Evolutionary conservation across 2,113 vertebrate genomes (phyloP), one percentile per base, ranked within the genome.

Genomic region (Melanotaenia duboulayi): DNA sequence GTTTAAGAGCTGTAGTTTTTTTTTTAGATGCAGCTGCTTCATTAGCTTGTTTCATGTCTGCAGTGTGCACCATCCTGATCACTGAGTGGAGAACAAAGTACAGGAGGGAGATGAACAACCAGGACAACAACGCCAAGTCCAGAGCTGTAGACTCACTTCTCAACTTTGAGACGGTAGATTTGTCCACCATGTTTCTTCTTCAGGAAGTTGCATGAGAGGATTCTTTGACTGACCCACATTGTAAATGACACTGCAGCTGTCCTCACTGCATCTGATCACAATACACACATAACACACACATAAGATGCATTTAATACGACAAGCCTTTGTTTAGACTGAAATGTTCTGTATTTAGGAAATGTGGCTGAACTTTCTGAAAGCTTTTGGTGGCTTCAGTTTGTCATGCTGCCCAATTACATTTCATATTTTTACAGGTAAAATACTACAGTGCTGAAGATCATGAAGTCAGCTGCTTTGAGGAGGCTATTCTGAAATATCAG

Each of bases 51-150:
- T n/a, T 10, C 46, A 19, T 46, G 19, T 20, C 54, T 76, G 7
- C 80, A 97, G 97, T 88, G 50, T 87, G 95, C 78, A 98, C 97
- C 76, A 94, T 97, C 25, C 76, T 96, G 54, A 95, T 97, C 85
- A 97, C 95, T 0, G 95, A 97, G 85, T 97, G 97, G 97, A 96
- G 96, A 89, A 93, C 95, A 2, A 96, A 95, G 75, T 97, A 94
- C 83, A 92, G 97, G 3, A 93, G 96, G 14, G 94, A 94, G 6
- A 98, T 97, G 96, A 97, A 97, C 83, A 80, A 74, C 0, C 92
- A 93, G 61, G 97, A 97, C 91, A 97, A 97, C 4, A 89, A 93
- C 3, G 95, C 96, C 71, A 95, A 93, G 78, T 94, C 96, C 22
- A 93, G 95, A 37, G 96, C 96, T 0, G 95, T 97, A 50, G 97